These are phyloP conservation scores for Norana najaformis DNA, from an alignment of 2,888 invertebrate species.

Conservation along the genomic window DNA sequence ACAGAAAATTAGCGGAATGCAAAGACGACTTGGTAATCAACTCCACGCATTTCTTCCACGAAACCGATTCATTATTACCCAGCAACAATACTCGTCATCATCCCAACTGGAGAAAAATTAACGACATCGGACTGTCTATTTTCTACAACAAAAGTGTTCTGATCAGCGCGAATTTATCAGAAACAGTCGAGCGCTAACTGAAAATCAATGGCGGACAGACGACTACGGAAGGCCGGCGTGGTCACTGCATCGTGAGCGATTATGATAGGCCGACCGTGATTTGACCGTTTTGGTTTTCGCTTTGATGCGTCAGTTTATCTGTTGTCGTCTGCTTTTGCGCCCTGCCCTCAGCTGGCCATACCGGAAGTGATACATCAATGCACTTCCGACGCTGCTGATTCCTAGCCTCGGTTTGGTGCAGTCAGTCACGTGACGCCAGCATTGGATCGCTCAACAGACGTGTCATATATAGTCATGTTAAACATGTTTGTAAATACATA, in stretches of 20 bases:
- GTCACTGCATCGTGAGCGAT: neutral
- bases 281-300: neutral
- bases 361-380: neutral
- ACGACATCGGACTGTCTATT: neutral
- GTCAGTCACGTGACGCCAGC: neutral
- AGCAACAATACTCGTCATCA: neutral
- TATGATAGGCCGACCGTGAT: neutral
- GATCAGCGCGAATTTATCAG: neutral
- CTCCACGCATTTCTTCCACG: neutral
- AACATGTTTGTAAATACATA: too few relatives aligned
- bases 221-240: neutral
- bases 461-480: neutral
- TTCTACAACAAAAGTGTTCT: neutral
- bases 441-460: neutral
- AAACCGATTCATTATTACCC: neutral
- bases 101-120: neutral
- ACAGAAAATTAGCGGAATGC: neutral
- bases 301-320: neutral
- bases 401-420: neutral
- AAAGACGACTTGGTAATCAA: neutral
- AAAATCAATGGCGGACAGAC: neutral
- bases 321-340: neutral
- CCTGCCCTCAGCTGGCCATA: neutral
- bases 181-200: neutral
- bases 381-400: neutral